phyloP scores from a whole-genome alignment of 2,888 invertebrate species.

The Cerceris rybyensis region DNA sequence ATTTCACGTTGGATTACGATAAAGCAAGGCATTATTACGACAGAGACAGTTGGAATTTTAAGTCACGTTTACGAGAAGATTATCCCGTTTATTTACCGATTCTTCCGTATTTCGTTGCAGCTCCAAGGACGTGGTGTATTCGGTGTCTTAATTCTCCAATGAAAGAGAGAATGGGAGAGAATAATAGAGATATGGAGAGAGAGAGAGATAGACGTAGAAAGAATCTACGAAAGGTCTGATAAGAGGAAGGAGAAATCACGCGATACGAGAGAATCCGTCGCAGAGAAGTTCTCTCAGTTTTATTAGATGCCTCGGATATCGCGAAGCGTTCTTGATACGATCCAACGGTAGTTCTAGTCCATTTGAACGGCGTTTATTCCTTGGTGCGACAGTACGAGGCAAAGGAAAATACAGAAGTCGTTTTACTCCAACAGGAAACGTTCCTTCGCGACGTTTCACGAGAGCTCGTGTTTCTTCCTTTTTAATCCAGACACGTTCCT shows the following conservation, averaged over 20 bases:
- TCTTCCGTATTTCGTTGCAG: background rate
- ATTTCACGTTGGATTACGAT: background rate
- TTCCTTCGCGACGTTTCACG: background rate
- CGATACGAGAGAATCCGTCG: background rate
- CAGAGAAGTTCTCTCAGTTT: background rate
- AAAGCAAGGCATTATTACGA: background rate
- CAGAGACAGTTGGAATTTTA: background rate
- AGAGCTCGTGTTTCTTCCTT: background rate
- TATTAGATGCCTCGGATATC: slow-evolving; percentile 20
- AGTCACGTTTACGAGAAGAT: background rate
- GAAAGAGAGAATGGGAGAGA: too few relatives aligned
- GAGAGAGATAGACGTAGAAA: too few relatives aligned
- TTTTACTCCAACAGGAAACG: background rate
- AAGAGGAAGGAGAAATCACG: background rate
- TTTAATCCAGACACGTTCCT: background rate
- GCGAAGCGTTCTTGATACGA: slow-evolving; percentile 11
- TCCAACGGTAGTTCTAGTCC: background rate
- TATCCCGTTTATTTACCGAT: background rate
- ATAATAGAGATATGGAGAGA: too few relatives aligned
- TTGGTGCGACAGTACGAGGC: background rate
- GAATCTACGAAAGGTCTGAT: background rate
- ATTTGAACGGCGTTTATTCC: slow-evolving; percentile 16
- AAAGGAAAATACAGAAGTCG: slow-evolving; percentile 20
- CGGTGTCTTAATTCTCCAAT: too few relatives aligned
- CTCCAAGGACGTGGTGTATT: background rate